These are phyloP conservation scores for Phainopepla nitens DNA, from an alignment of 2,113 vertebrate species.

Conservation along the genomic window DNA sequence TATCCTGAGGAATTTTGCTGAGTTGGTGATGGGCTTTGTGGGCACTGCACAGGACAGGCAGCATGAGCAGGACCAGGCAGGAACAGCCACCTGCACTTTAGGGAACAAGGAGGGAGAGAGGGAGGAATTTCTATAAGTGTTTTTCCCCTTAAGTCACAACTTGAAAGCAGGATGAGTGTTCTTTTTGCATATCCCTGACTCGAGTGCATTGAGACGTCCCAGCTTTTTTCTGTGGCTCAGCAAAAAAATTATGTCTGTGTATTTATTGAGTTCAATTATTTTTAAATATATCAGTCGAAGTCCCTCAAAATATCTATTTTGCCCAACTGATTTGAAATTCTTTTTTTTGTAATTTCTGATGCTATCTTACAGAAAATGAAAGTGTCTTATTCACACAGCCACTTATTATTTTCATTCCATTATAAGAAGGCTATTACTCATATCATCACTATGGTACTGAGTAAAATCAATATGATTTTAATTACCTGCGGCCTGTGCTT, in stretches of 20 bases:
- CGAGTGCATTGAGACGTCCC: background rate
- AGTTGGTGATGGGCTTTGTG: background rate
- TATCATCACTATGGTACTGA: background rate
- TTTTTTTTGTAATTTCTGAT: background rate
- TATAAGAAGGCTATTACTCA: background rate
- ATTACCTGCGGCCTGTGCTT: background rate
- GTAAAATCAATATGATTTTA: slow-evolving; percentile 38
- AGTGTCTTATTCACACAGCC: background rate
- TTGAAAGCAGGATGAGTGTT: background rate
- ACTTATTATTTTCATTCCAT: background rate
- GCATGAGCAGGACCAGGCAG: background rate
- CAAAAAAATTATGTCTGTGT: background rate
- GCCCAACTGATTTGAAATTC: background rate
- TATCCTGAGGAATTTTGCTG: background rate
- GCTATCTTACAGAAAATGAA: background rate
- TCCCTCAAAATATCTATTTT: background rate
- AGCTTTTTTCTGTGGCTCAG: background rate
- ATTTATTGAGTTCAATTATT: background rate
- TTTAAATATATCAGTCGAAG: background rate
- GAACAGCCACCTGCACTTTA: background rate
- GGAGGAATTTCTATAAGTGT: background rate
- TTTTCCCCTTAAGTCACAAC: background rate
- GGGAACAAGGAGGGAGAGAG: background rate
- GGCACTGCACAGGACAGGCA: background rate
- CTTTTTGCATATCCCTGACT: background rate